phyloP scores from a whole-genome alignment of 1,140 invertebrate genomes.

The Drosophila mauritiana region DNA sequence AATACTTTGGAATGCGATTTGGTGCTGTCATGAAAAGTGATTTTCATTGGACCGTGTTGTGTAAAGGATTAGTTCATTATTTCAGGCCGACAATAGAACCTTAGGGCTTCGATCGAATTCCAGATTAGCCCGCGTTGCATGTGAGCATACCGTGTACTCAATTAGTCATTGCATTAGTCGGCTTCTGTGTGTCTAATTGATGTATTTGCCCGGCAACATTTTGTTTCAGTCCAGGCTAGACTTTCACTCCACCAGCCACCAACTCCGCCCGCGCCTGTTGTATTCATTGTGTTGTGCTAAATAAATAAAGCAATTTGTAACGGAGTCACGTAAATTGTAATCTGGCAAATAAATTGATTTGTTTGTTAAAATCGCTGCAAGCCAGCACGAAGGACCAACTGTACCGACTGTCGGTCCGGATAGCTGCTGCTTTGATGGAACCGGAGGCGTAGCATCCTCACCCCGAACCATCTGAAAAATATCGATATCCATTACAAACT shows the following conservation, averaged over 20 bases:
- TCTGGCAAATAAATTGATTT: conserved; percentile 78
- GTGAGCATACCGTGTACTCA: conserved; percentile 50
- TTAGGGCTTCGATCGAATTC: conserved; percentile 2
- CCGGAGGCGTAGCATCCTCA: conserved; percentile 7
- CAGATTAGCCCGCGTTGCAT: conserved; percentile 25
- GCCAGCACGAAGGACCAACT: conserved; percentile 41
- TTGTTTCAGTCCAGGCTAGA: conserved; percentile 32
- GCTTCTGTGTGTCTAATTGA: conserved; percentile 50
- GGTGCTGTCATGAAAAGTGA: not conserved
- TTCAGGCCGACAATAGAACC: not conserved
- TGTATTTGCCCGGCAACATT: conserved; percentile 53
- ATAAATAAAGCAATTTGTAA: conserved; percentile 74
- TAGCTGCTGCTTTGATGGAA: conserved; percentile 23
- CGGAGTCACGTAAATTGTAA: conserved; percentile 76
- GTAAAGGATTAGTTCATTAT: conserved; percentile 8
- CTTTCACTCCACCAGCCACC: not conserved
- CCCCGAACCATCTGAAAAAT: conserved; percentile 36
- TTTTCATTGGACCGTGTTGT: not conserved
- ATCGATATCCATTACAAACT: conserved; percentile 37
- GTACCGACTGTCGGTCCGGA: conserved; percentile 23
- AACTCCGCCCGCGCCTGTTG: not conserved
- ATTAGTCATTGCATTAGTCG: conserved; percentile 60
- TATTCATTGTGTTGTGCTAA: conserved; percentile 52
- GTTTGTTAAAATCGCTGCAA: conserved; percentile 61
- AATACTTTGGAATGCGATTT: not conserved